phyloP scores from a whole-genome alignment of 2,113 vertebrate genomes.

The Nicator chloris region DNA sequence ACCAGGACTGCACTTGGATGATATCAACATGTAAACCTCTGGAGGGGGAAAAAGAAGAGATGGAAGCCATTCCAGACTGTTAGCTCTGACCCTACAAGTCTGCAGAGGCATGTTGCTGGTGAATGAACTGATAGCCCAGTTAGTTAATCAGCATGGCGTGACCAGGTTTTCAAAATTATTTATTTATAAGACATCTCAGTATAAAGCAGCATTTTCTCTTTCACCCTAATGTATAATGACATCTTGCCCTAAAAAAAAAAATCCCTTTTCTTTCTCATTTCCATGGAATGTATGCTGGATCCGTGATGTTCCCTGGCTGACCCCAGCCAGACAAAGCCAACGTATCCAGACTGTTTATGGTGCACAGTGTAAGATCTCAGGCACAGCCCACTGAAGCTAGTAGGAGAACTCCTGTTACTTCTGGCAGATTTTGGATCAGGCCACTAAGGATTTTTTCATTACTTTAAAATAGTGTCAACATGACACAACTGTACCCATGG shows the following conservation, averaged over 20 bases:
- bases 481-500: neutral
- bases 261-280: neutral
- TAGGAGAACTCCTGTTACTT: neutral
- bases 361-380: neutral
- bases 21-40: constrained; percentile 11
- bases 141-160: constrained; percentile 11
- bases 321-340: neutral
- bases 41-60: constrained; percentile 19
- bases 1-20: neutral
- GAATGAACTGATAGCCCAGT: constrained; percentile 28
- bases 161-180: constrained; percentile 5
- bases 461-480: neutral
- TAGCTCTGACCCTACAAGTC: constrained; percentile 52
- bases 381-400: neutral
- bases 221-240: neutral
- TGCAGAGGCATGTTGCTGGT: constrained; percentile 69
- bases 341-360: neutral
- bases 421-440: constrained; percentile 20
- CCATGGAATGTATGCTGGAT: neutral
- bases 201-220: constrained; percentile 6
- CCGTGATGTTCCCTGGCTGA: neutral
- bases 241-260: neutral
- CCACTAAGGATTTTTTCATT: neutral
- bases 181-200: constrained; percentile 22
- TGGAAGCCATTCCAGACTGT: constrained; percentile 57